Percentiles rank a stretch among this genome's conserved stretches.
Conservation (phyloP, 2,797 vertebrate genomes). For the Microtus californicus region DNA sequence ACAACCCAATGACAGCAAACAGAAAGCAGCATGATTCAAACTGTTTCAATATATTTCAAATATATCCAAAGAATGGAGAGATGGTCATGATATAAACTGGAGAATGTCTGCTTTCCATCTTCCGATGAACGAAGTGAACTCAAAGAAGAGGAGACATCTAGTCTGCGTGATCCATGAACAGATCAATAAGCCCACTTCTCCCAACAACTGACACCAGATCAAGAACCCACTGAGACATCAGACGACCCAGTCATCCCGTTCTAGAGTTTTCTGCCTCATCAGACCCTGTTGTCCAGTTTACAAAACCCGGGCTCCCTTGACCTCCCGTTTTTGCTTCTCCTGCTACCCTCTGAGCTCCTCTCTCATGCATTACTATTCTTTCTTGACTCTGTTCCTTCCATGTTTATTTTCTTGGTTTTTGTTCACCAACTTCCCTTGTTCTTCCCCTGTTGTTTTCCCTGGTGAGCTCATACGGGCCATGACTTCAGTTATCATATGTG, state of each 20-base stretch:
- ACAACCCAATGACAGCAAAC: slow-evolving; percentile 47
- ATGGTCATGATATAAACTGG: slow-evolving; percentile 65
- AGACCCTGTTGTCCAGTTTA: background rate
- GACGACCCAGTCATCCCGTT: background rate
- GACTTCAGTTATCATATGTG: background rate
- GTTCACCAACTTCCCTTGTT: slow-evolving; percentile 26
- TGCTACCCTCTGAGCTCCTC: slow-evolving; percentile 2
- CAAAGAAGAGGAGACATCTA: slow-evolving; percentile 60
- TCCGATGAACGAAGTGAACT: slow-evolving; percentile 68
- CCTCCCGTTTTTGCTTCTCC: background rate
- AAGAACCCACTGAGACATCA: background rate
- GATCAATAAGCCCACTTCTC: slow-evolving; percentile 58
- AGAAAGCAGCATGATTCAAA: slow-evolving; percentile 67
- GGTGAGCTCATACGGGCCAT: background rate
- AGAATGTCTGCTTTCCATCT: slow-evolving; percentile 76
- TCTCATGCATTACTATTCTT: background rate
- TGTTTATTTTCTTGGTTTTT: slow-evolving; percentile 49
- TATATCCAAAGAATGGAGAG: slow-evolving; percentile 60
- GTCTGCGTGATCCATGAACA: slow-evolving; percentile 53
- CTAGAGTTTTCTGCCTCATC: background rate
- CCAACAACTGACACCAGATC: slow-evolving; percentile 7
- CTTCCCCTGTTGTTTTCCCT: slow-evolving; percentile 29
- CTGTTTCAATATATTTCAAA: background rate
- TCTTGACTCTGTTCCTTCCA: background rate
- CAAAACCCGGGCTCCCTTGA: background rate